phyloP scores from a whole-genome alignment of 2,113 vertebrate genomes.

The Pseudorasbora parva region DNA sequence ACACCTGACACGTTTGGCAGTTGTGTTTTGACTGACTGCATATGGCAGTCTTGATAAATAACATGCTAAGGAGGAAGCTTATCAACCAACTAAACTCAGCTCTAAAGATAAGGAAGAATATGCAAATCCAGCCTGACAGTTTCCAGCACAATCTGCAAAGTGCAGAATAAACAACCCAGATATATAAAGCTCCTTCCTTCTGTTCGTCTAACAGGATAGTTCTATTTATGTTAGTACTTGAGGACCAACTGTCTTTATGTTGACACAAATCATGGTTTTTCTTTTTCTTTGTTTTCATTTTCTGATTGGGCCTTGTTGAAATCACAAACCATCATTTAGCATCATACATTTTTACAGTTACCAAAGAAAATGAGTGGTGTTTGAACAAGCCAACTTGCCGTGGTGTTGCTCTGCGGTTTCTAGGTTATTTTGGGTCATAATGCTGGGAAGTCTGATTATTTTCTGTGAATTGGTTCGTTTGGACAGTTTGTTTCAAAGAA shows the following conservation, averaged over 20 bases:
- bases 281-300: not conserved
- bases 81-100: slow-evolving; percentile 41
- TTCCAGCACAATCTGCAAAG: slow-evolving; percentile 7
- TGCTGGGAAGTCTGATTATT: too few species aligned
- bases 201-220: not conserved
- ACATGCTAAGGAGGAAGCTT: slow-evolving; percentile 35
- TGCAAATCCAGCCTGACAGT: slow-evolving; percentile 40
- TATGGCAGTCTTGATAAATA: slow-evolving; percentile 39
- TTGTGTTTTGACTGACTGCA: too few species aligned
- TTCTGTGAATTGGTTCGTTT: too few species aligned
- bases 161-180: not conserved
- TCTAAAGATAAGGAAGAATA: slow-evolving; percentile 37
- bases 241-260: slow-evolving; percentile 10
- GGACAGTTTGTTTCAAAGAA: too few species aligned
- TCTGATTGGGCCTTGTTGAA: not conserved
- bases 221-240: not conserved
- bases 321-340: not conserved
- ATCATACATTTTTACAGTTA: not conserved
- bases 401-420: not conserved
- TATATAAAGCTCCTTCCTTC: not conserved
- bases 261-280: too few species aligned
- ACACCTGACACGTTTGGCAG: slow-evolving; percentile 17
- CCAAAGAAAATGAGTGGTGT: not conserved
- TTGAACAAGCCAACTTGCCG: not conserved
- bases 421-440: not conserved